A percentile compares a stretch with the other conserved stretches of the same genome.
Conservation (phyloP, 2,888 invertebrate genomes). For the Ophonus ardosiacus region DNA sequence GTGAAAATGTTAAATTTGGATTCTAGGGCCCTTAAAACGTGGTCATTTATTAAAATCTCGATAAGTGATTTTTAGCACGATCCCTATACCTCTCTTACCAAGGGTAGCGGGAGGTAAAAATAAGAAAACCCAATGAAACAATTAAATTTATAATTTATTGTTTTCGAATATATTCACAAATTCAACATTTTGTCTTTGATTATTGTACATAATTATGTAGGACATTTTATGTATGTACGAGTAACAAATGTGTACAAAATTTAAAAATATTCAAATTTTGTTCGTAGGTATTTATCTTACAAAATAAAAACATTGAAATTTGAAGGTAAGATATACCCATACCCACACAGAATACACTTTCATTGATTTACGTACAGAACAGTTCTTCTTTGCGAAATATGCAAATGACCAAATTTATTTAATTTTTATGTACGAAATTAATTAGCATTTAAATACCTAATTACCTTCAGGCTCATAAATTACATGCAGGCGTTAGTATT, state of each 20-base stretch:
- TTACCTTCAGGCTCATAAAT: conserved; percentile 24
- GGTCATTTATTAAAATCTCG: no score
- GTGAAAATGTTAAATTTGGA: no score
- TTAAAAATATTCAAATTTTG: background rate
- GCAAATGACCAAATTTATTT: conserved; percentile 40
- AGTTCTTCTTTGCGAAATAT: conserved; percentile 30
- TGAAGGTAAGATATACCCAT: background rate
- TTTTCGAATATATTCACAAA: no score
- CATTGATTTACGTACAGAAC: conserved; percentile 4
- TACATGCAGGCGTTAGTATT: background rate
- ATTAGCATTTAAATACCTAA: conserved; percentile 51
- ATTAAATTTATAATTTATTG: no score
- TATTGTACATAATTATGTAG: no score
- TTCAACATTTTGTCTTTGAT: no score
- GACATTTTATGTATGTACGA: no score
- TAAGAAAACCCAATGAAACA: no score
- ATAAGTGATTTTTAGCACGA: no score
- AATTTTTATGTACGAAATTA: conserved; percentile 44
- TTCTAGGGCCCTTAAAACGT: no score
- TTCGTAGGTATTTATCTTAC: background rate
- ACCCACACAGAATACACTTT: background rate
- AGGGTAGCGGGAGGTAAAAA: no score
- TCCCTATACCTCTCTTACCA: no score
- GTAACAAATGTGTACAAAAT: background rate
- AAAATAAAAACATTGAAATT: background rate